A percentile compares a stretch with the other conserved stretches of the same genome.
phyloP scores from a whole-genome alignment of 2,113 vertebrate genomes.

The Eira barbara region DNA sequence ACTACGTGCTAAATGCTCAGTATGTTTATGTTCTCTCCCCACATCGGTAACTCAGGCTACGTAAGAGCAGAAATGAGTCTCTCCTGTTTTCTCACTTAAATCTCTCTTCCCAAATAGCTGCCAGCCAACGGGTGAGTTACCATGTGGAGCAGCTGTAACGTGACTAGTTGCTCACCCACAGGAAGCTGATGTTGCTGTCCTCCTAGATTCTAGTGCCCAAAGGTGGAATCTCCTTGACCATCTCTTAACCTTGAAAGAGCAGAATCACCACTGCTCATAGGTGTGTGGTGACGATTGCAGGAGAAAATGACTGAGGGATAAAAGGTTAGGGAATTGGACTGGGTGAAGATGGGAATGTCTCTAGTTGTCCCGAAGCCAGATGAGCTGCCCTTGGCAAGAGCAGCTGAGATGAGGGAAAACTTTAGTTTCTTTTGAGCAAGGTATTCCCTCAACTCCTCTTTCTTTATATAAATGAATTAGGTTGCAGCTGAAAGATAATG shows the following conservation, averaged over 20 bases:
- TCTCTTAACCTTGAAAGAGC: not conserved
- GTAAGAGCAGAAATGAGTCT: not conserved
- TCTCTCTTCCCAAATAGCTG: not conserved
- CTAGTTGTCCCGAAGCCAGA: not conserved
- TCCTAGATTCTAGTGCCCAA: not conserved
- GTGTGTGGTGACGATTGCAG: not conserved
- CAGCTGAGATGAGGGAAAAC: not conserved
- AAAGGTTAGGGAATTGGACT: not conserved
- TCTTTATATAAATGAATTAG: not conserved
- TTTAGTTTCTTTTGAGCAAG: not conserved
- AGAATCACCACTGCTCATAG: not conserved
- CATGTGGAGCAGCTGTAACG: not conserved
- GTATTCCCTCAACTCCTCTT: not conserved
- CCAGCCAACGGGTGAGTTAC: not conserved
- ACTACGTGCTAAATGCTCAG: not conserved
- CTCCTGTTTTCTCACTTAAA: not conserved
- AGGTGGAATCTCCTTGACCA: not conserved
- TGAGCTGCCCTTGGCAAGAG: not conserved
- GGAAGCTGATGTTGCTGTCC: not conserved
- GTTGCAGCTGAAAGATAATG: conserved; percentile 26
- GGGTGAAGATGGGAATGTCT: not conserved
- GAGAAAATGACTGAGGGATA: not conserved
- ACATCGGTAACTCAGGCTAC: not conserved
- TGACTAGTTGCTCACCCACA: not conserved
- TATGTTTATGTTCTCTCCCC: not conserved